These are phyloP conservation scores for Platycnemis pennipes DNA, from an alignment of 2,888 invertebrate genomes.

Conservation along the genomic window DNA sequence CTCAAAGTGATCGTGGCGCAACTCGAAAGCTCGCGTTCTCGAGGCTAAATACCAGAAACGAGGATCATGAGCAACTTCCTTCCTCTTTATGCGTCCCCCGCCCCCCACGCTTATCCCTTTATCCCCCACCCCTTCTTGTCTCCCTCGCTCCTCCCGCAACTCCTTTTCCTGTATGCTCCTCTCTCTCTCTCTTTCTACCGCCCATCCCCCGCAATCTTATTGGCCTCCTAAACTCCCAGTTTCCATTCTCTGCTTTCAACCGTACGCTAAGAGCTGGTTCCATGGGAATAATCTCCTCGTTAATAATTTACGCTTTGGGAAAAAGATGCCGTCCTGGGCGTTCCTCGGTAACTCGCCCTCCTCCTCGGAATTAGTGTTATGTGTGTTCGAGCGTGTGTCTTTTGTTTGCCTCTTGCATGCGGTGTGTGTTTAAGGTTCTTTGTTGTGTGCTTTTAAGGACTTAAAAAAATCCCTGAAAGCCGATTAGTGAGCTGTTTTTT, in stretches of 20 bases:
- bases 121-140: background rate
- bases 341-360: background rate
- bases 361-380: background rate
- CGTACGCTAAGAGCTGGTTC: conserved; percentile 24
- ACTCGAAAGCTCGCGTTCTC: conserved; percentile 26
- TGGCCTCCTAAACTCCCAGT: background rate
- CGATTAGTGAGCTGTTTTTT: background rate
- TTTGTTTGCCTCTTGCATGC: conserved; percentile 12
- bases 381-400: background rate
- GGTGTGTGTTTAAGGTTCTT: background rate
- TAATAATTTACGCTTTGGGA: conserved; percentile 50
- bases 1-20: conserved; percentile 24
- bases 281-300: conserved; percentile 41
- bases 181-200: background rate
- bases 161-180: too few relatives aligned
- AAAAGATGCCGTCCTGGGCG: conserved; percentile 51
- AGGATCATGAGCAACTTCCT: conserved; percentile 44
- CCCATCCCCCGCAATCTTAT: conserved; percentile 33
- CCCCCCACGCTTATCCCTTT: background rate
- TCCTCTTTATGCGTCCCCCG: background rate
- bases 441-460: conserved; percentile 27
- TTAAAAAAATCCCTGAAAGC: background rate
- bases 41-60: conserved; percentile 44
- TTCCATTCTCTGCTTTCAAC: background rate
- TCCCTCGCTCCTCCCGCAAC: background rate